Conservation (phyloP, 2,113 vertebrate genomes). For the Procavia capensis region DNA sequence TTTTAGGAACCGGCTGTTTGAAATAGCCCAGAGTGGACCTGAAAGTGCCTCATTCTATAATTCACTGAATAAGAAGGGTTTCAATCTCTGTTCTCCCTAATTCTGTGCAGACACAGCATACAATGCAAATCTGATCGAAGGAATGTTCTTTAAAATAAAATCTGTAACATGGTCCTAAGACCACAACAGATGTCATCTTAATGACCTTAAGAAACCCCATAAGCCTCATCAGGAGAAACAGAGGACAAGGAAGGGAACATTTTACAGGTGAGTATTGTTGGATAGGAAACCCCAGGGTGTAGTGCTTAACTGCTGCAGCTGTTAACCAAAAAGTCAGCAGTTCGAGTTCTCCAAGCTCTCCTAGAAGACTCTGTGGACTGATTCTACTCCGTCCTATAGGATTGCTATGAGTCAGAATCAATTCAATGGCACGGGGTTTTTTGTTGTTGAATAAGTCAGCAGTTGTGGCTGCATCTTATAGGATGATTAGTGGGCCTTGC, state of each 20-base stretch:
- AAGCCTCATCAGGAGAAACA: neutral
- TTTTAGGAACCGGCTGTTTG: neutral
- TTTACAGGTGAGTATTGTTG: neutral
- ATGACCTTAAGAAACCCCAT: neutral
- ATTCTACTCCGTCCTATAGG: too few species aligned
- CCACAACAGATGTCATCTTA: neutral
- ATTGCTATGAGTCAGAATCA: too few species aligned
- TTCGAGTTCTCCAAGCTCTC: too few species aligned
- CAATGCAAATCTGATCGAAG: neutral
- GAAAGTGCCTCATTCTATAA: neutral
- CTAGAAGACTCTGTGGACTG: too few species aligned
- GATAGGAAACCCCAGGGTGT: too few species aligned
- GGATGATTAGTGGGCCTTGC: neutral
- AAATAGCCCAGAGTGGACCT: neutral
- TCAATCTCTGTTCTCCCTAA: neutral
- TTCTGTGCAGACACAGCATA: neutral
- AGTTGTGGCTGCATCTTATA: neutral
- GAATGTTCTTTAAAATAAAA: slow-evolving; percentile 36
- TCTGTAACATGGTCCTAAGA: neutral
- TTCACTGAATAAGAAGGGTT: neutral
- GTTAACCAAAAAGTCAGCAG: too few species aligned
- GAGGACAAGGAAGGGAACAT: accelerated
- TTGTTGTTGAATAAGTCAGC: neutral
- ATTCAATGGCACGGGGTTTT: too few species aligned
- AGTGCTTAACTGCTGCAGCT: too few species aligned